Conservation (phyloP, 2,888 invertebrate genomes). For the Hedya salicella region DNA sequence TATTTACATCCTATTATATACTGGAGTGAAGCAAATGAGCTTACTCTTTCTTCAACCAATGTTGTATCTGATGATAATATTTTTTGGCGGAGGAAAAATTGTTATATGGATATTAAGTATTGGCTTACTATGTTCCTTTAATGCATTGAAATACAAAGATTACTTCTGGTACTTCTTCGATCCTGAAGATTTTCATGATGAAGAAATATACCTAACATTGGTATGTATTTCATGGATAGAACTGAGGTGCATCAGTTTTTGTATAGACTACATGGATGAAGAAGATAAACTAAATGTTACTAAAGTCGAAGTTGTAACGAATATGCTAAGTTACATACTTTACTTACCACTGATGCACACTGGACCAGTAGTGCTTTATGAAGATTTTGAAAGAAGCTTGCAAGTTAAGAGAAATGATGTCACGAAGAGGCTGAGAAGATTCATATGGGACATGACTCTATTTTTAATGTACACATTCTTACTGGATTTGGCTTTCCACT, state of each 20-base stretch:
- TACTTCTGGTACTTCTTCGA: constrained; percentile 78
- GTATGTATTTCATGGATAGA: constrained; percentile 88
- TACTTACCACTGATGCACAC: constrained; percentile 93
- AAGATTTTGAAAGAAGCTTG: constrained; percentile 86
- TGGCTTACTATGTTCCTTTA: constrained; percentile 76
- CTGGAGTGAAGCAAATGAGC: constrained; percentile 80
- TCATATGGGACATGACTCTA: constrained; percentile 80
- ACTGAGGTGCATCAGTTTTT: constrained; percentile 91
- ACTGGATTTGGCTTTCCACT: constrained; percentile 90
- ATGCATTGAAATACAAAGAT: constrained; percentile 76
- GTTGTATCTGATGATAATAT: constrained; percentile 74
- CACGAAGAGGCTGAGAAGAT: constrained; percentile 65
- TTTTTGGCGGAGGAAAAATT: constrained; percentile 74
- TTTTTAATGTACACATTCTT: constrained; percentile 88
- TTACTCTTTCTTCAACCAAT: constrained; percentile 84
- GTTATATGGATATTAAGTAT: constrained; percentile 85
- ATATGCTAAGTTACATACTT: constrained; percentile 90
- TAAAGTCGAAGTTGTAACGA: constrained; percentile 58
- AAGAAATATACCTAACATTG: constrained; percentile 83
- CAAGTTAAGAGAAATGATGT: constrained; percentile 55
- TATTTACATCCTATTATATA: constrained; percentile 72
- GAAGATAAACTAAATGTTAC: constrained; percentile 52
- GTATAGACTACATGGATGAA: constrained; percentile 83
- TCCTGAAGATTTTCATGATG: constrained; percentile 73
- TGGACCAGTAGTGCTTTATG: constrained; percentile 93